Base-by-base conservation (phyloP, 2,113 vertebrate genomes). In the Gasterosteus aculeatus region DNA sequence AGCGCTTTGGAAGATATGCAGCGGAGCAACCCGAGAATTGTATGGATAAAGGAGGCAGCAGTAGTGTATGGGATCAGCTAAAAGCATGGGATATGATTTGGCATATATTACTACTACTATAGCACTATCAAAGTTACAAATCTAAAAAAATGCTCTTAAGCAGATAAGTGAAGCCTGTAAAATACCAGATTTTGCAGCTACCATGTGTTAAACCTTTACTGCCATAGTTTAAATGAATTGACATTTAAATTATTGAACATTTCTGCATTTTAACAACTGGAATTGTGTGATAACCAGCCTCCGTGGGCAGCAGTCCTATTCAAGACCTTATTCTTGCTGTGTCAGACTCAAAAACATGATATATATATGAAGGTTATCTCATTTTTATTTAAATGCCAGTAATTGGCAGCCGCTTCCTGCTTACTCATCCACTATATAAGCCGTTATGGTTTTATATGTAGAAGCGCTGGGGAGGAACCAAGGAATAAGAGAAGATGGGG, bases 61-160 rank as follows among this genome's bases (percentile, higher is more conserved):
- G 68, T 60, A 78, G 73, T 76, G 67, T 76, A 87, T 69, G 83
- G 83, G 80, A 90, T 91, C 87, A 87, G 89, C 88, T 88, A 75
- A 89, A 90, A 86, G 77, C 70, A 74, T 1, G 49, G 72, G 78
- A 80, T 79, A 83, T 90, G 86, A 86, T 82, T 81, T 86, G 82
- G 87, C 81, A 90, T 86, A 86, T 22, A 77, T 90, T 91, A 89
- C 68, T 38, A 38, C 5, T 38, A 38, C 35, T 38, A 38, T 38
- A 7, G 35, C 35, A 38, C 80, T 76, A 46, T 61, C 10, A 70
- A 72, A 77, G 84, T 72, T 63, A 81, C 64, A 81, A 74, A 80
- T 44, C 29, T 33, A 57, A 44, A 58, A 47, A 74, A 33, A 62
- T n/a, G 66, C 41, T 68, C 44, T 53, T 58, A 53, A 68, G 77